These are phyloP conservation scores for Danaus plexippus DNA, from an alignment of 1,140 invertebrate species.

Conservation along the genomic window DNA sequence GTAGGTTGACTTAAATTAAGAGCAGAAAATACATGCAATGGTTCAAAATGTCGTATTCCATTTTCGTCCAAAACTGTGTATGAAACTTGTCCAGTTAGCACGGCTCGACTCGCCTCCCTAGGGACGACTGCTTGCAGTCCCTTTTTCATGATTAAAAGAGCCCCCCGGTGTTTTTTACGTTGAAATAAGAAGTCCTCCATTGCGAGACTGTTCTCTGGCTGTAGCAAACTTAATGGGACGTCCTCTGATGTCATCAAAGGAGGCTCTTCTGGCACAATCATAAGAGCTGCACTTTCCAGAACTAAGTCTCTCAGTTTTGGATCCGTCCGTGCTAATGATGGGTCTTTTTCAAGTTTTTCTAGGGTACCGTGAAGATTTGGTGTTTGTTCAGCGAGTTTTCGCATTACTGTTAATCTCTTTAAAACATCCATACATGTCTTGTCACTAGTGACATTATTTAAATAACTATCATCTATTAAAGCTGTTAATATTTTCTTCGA, in stretches of 20 bases:
- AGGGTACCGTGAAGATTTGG: slow-evolving; percentile 75
- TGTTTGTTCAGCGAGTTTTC: slow-evolving; percentile 78
- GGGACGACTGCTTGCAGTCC: slow-evolving; percentile 85
- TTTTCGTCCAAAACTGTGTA: slow-evolving; percentile 84
- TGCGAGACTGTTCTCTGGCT: slow-evolving; percentile 78
- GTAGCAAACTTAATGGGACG: slow-evolving; percentile 76
- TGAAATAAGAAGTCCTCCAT: slow-evolving; percentile 83
- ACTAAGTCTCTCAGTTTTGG: slow-evolving; percentile 79
- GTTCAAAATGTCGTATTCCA: slow-evolving; percentile 83
- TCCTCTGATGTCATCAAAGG: slow-evolving; percentile 77
- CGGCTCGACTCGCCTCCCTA: slow-evolving; percentile 79
- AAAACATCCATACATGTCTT: slow-evolving; percentile 77
- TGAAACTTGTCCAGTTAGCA: slow-evolving; percentile 81
- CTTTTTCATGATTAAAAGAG: slow-evolving; percentile 82
- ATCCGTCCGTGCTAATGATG: slow-evolving; percentile 77
- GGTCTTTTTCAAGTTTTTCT: slow-evolving; percentile 75
- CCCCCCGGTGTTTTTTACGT: slow-evolving; percentile 72
- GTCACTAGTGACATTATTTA: slow-evolving; percentile 74
- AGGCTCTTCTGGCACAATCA: slow-evolving; percentile 77
- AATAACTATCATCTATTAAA: slow-evolving; percentile 75
- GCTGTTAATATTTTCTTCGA: slow-evolving; percentile 74
- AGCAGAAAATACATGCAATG: slow-evolving; percentile 80
- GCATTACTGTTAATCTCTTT: slow-evolving; percentile 80
- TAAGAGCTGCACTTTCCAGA: slow-evolving; percentile 79
- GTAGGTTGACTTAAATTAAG: slow-evolving; percentile 76